phyloP scores from a whole-genome alignment of 2,888 invertebrate genomes.

The Pterobdella sp. region DNA sequence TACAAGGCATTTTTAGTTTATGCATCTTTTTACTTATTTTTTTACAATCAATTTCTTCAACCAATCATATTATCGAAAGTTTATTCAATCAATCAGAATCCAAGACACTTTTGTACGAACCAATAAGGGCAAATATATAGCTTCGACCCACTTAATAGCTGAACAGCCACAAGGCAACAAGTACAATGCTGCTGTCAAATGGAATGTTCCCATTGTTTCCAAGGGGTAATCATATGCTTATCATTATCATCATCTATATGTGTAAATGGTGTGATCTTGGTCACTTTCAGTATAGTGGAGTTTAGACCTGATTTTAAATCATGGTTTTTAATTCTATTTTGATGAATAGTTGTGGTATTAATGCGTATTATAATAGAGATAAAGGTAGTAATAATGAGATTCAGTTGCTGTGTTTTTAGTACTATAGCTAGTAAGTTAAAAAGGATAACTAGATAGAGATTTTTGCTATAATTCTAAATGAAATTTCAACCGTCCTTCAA shows the following conservation, averaged over 20 bases:
- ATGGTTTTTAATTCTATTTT: slow-evolving; percentile 4
- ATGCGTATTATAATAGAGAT: no score
- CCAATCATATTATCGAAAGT: no score
- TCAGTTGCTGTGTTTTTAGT: no score
- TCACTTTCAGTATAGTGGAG: slow-evolving; percentile 4
- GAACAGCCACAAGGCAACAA: slow-evolving; percentile 64
- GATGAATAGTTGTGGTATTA: background rate
- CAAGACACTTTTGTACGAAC: slow-evolving; percentile 65
- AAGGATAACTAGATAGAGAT: no score
- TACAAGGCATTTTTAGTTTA: no score
- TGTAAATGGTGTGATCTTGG: background rate
- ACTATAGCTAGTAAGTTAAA: no score
- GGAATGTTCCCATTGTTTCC: slow-evolving; percentile 73
- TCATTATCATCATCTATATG: background rate
- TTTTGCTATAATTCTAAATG: no score
- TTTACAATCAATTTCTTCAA: no score
- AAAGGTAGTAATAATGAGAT: no score
- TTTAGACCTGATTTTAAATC: background rate
- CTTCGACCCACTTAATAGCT: slow-evolving; percentile 74
- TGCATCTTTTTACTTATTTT: no score
- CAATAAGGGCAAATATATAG: slow-evolving; percentile 51
- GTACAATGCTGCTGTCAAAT: slow-evolving; percentile 76
- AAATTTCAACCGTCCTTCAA: no score
- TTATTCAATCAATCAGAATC: slow-evolving; percentile 49
- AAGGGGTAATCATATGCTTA: slow-evolving; percentile 51